phyloP scores from a whole-genome alignment of 2,113 vertebrate species.

The Cervus canadensis region DNA sequence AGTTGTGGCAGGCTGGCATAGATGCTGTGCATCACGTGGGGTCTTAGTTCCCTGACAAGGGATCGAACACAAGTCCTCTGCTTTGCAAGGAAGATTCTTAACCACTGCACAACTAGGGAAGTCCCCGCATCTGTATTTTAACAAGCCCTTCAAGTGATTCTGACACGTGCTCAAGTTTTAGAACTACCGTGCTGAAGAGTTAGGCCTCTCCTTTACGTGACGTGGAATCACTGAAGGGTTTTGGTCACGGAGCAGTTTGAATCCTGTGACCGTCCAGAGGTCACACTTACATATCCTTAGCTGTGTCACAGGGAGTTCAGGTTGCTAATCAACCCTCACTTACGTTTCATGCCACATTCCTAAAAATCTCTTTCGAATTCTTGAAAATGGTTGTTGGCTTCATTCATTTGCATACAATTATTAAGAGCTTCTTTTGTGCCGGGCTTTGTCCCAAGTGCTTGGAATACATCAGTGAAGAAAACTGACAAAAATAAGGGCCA shows the following conservation, averaged over 20 bases:
- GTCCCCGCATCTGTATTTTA: background rate
- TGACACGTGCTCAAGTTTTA: background rate
- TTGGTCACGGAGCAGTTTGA: background rate
- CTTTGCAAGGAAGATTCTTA: background rate
- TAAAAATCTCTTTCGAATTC: background rate
- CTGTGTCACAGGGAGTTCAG: background rate
- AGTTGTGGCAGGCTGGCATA: background rate
- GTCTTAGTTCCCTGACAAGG: background rate
- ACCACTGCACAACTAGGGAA: background rate
- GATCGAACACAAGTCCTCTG: background rate
- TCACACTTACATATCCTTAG: background rate
- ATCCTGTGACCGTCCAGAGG: background rate
- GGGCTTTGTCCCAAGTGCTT: background rate
- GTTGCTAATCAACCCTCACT: background rate
- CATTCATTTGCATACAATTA: background rate
- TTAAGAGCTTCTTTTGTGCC: background rate
- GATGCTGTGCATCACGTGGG: background rate
- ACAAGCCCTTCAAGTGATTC: background rate
- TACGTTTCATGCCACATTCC: background rate
- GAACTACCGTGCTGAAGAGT: background rate
- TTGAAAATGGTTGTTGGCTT: conserved; percentile 14
- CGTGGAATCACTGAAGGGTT: background rate
- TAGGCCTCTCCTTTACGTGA: background rate
- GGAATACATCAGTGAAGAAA: background rate
- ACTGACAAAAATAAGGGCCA: background rate